Evolutionary conservation across 2,797 vertebrate species (phyloP), one percentile per base, ranked within the genome.

Genomic region (Cuniculus paca): DNA sequence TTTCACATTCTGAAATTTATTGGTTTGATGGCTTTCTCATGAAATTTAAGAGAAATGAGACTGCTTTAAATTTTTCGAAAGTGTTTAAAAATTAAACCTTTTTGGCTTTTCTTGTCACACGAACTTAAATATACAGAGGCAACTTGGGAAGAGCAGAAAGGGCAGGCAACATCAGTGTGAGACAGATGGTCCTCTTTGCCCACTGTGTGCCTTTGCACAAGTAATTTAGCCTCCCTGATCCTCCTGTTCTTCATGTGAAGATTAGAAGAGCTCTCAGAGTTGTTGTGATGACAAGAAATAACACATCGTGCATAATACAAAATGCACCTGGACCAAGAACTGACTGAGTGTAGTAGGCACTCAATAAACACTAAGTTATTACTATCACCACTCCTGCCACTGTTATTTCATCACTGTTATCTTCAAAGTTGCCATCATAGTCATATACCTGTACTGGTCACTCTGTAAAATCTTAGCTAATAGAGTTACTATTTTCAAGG

Each of bases 21-120:
- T 94, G 63, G 70, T 48, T 95, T 31, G 58, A 3, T 52, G 81
- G 28, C 39, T 96, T 96, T 88, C 72, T 70, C 58, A 19, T 42
- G 56, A 95, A 95, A 86, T 75, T 75, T 68, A 93, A 95, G 92
- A 70, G 20, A 89, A 31, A 39, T 22, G 52, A 82, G 48, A 88
- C 17, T 20, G n/a, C 60, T 93, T 93, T 93, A 87, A 90, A 26
- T 88, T 28, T 61, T 90, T 92, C 45, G 26, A 82, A 81, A 90
- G 34, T 84, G 81, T 89, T 93, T 91, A 58, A 96, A 95, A 88
- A 90, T 94, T 81, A 91, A 96, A 82, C 1, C 20, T 65, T n/a
- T 61, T 45, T 61, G 14, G 24, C 50, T 81, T 91, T 81, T 26
- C 31, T 86, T 91, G 61, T 91, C 63, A 60, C 20, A 61, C 19